Base-by-base conservation (phyloP, 2,888 invertebrate species). In the Synergus umbraculus region DNA sequence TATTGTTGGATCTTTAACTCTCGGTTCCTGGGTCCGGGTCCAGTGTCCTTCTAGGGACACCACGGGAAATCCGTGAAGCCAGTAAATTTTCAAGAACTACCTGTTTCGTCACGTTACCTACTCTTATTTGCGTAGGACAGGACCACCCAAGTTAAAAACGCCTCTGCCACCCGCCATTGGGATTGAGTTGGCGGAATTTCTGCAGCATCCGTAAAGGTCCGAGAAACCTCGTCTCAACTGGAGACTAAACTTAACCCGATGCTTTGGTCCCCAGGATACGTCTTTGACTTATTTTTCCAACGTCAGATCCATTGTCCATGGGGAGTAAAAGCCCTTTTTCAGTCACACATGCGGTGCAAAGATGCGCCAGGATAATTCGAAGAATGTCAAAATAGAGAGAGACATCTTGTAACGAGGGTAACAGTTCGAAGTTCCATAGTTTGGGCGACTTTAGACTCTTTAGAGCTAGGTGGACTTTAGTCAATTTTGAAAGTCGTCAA, bases 121-220 rank as follows among this genome's bases (percentile, higher is more conserved):
- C 81, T 86, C 86, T 85, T 89, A 89, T 90, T 90, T 90, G 90
- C 90, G 90, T 89, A 89, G 90, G 90, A 89, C 86, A 87, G 82
- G 90, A 90, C 90, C 90, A 90, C 90, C 90, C 90, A 90, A 85
- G 88, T 58, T 18, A 90, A 90, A 90, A 87, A 89, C 89, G 90
- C 90, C 89, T 89, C 87, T 86, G 85, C 88, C 87, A 83, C 87
- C 84, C 86, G 86, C 84, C 85, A 46, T 84, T 85, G 86, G 87
- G 87, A 89, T 89, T 88, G 89, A 90, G 89, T 90, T 89, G 86
- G 90, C 87, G 86, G 89, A 90, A 90, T 90, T 87, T 88, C 77
- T 37, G 76, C 77, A 76, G 58, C 73, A 76, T 64, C 76, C 77
- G 64, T 67, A 63, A 69, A 80, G 82, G 80, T 78, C 82, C 82